A percentile compares a stretch with the other conserved stretches of the same genome.
Conservation (phyloP, 2,113 vertebrate species). For the Synodontis membranacea region DNA sequence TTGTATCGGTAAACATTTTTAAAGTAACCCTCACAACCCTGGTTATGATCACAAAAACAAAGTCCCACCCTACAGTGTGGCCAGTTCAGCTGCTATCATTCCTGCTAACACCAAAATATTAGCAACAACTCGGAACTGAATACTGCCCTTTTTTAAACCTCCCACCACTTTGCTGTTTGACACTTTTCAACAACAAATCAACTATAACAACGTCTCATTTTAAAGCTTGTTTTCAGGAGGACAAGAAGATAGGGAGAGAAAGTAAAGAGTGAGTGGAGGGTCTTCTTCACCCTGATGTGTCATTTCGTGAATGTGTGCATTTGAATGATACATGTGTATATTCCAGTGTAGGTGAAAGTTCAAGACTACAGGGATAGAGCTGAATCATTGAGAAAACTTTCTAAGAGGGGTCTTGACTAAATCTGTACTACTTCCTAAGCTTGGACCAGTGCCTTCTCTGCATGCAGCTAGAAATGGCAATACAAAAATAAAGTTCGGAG, state of each 20-base stretch:
- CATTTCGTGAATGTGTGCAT: slow-evolving; percentile 34
- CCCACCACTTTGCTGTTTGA: slow-evolving; percentile 13
- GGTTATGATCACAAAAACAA: not conserved
- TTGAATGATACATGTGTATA: slow-evolving; percentile 43
- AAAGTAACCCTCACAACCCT: too few species aligned
- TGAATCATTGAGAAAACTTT: not conserved
- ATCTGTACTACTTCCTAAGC: slow-evolving; percentile 4
- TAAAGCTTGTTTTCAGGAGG: not conserved
- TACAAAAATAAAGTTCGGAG: not conserved
- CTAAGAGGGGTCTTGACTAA: not conserved
- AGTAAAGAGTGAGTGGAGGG: not conserved
- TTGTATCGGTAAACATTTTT: too few species aligned
- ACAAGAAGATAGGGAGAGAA: not conserved
- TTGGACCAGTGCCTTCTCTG: not conserved
- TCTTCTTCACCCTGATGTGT: not conserved
- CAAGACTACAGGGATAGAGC: slow-evolving; percentile 25
- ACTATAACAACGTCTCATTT: slow-evolving; percentile 9
- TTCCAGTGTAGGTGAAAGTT: slow-evolving; percentile 30
- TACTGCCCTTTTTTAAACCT: not conserved
- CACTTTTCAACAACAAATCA: slow-evolving; percentile 30
- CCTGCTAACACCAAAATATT: slow-evolving; percentile 45
- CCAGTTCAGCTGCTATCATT: not conserved
- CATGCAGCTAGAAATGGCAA: not conserved
- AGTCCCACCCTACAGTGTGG: not conserved
- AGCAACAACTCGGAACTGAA: slow-evolving; percentile 6